phyloP scores from a whole-genome alignment of 2,113 vertebrate genomes.

The Bucco capensis region DNA sequence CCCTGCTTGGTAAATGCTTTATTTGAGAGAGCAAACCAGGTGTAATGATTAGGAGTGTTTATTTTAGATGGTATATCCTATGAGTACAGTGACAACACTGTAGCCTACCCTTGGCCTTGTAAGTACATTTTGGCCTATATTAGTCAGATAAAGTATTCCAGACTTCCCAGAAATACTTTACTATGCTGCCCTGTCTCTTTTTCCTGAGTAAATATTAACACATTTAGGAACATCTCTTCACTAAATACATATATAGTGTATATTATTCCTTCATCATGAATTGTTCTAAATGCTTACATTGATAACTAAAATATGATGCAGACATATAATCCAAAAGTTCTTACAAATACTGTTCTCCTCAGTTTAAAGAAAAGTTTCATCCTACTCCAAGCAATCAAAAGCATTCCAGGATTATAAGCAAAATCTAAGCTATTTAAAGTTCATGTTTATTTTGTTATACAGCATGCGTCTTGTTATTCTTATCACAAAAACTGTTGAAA shows the following conservation, averaged over 20 bases:
- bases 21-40: neutral
- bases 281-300: neutral
- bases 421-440: neutral
- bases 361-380: neutral
- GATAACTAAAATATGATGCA: neutral
- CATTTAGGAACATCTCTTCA: neutral
- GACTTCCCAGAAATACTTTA: neutral
- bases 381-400: neutral
- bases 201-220: neutral
- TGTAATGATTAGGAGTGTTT: neutral
- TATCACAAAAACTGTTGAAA: neutral
- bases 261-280: neutral
- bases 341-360: neutral
- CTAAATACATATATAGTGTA: accelerated
- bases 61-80: neutral
- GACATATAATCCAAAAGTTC: neutral
- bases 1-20: neutral
- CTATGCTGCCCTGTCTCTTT: neutral
- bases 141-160: neutral
- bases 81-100: neutral
- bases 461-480: neutral
- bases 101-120: neutral
- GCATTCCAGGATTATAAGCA: neutral
- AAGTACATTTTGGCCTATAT: neutral
- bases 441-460: neutral